Percentiles rank a stretch among this genome's conserved stretches.
phyloP scores from a whole-genome alignment of 2,888 invertebrate genomes.

The Phasia obesa region DNA sequence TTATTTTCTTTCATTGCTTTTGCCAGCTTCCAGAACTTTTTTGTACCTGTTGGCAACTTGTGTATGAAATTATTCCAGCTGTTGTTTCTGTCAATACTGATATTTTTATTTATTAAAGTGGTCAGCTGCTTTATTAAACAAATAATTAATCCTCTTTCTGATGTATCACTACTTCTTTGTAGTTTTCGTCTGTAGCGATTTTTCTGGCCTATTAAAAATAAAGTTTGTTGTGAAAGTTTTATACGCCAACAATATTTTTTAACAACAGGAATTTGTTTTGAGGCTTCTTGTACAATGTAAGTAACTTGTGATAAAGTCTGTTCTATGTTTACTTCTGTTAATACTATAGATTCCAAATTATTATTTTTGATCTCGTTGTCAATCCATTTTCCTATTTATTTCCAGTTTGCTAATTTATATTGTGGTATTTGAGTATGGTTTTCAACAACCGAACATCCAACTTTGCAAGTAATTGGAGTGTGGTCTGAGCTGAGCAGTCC shows the following conservation, averaged over 20 bases:
- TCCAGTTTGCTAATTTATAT: constrained; percentile 33
- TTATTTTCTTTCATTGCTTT: constrained; percentile 8
- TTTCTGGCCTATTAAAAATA: constrained; percentile 17
- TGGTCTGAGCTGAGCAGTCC: constrained; percentile 28
- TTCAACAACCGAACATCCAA: neutral
- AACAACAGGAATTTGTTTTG: constrained; percentile 8
- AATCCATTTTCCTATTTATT: constrained; percentile 15
- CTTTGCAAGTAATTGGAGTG: constrained; percentile 22
- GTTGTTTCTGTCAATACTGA: constrained; percentile 5
- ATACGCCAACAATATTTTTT: neutral
- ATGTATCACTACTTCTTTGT: neutral
- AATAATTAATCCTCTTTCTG: neutral
- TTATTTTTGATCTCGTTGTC: constrained; percentile 19
- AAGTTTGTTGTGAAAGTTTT: constrained; percentile 15
- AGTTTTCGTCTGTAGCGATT: constrained; percentile 15
- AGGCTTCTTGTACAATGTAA: constrained; percentile 15
- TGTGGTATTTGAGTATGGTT: neutral
- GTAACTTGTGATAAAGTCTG: constrained; percentile 6
- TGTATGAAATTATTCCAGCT: neutral
- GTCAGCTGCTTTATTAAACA: constrained; percentile 18
- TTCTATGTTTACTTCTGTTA: constrained; percentile 10
- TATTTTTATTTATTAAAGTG: constrained; percentile 1
- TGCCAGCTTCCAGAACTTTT: constrained; percentile 33
- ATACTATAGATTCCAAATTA: neutral
- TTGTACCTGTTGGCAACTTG: constrained; percentile 20